These are phyloP conservation scores for Lasius fuliginosus DNA, from an alignment of 2,888 invertebrate species.

Conservation along the genomic window DNA sequence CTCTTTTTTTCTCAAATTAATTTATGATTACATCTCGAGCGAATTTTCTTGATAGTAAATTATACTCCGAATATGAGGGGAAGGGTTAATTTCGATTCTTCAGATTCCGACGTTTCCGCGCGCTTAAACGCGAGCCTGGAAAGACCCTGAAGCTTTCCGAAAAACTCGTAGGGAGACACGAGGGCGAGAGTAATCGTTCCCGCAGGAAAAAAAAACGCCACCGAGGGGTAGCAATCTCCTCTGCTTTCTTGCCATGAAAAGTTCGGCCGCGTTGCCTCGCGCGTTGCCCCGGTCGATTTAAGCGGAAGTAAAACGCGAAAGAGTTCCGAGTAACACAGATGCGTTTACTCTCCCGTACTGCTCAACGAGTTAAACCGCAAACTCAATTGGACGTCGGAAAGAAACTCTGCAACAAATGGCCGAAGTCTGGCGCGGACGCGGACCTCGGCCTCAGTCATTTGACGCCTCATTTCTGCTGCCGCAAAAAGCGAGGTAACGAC, in stretches of 20 bases:
- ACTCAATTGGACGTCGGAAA: slow-evolving; percentile 78
- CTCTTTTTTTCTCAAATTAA: neutral
- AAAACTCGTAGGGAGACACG: slow-evolving; percentile 29
- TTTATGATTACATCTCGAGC: neutral
- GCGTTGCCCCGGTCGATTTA: slow-evolving; percentile 66
- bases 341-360: slow-evolving; percentile 64
- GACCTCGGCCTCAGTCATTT: slow-evolving; percentile 76
- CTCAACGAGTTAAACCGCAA: slow-evolving; percentile 77
- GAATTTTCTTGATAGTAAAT: neutral
- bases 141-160: neutral
- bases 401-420: slow-evolving; percentile 80
- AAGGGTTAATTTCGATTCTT: neutral
- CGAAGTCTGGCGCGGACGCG: slow-evolving; percentile 76
- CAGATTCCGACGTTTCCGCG: slow-evolving; percentile 8
- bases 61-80: neutral
- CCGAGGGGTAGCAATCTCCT: slow-evolving; percentile 40
- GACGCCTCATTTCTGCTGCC: slow-evolving; percentile 79
- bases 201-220: slow-evolving; percentile 52
- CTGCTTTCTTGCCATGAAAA: slow-evolving; percentile 61
- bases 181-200: slow-evolving; percentile 58
- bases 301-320: slow-evolving; percentile 66
- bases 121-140: slow-evolving; percentile 12
- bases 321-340: slow-evolving; percentile 69
- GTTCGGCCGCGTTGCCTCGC: slow-evolving; percentile 44
- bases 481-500: slow-evolving; percentile 77